Conservation (phyloP, 2,797 vertebrate genomes). For the Channallabes apus region DNA sequence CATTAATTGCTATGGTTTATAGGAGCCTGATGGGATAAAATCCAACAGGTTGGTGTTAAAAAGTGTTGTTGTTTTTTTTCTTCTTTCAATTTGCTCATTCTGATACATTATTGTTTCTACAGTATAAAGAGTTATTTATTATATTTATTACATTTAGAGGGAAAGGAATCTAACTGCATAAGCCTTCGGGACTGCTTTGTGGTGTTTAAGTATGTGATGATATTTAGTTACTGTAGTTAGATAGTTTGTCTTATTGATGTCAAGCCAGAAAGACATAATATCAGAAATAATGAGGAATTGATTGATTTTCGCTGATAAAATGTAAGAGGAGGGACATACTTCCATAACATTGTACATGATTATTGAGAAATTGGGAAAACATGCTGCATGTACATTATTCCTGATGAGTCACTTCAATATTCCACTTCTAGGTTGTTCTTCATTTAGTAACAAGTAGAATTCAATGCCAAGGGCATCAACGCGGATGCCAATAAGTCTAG, state of each 20-base stretch:
- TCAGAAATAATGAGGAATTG: too few relatives aligned
- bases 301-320: not conserved
- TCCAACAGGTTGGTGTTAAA: too few relatives aligned
- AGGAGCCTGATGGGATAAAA: not conserved
- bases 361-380: not conserved
- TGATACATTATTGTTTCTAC: not conserved
- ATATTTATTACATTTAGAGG: too few relatives aligned
- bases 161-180: too few relatives aligned
- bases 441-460: not conserved
- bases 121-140: not conserved
- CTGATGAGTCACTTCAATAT: too few relatives aligned
- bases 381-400: not conserved
- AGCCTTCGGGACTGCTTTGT: not conserved
- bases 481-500: not conserved
- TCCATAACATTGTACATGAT: not conserved
- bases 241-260: not conserved
- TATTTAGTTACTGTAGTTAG: not conserved
- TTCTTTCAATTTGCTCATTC: not conserved
- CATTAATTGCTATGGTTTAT: not conserved
- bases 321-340: not conserved
- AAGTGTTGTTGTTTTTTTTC: too few relatives aligned
- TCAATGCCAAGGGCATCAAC: not conserved
- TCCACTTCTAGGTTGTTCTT: not conserved
- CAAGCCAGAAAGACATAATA: not conserved
- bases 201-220: not conserved